Conservation (phyloP, 2,888 invertebrate genomes). For the Strigamia transsilvanica region DNA sequence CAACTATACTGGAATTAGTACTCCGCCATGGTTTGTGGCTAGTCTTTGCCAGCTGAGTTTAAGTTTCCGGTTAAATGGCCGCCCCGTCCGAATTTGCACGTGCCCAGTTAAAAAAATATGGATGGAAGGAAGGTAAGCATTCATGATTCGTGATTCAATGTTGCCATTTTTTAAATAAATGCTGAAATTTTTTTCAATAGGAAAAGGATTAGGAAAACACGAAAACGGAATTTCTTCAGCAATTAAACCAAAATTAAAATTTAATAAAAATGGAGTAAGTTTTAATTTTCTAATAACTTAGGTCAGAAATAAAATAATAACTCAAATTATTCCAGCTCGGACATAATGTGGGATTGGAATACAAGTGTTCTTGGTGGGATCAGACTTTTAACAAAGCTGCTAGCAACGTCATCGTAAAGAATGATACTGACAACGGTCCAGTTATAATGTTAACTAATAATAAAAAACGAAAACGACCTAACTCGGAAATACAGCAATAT, state of each 20-base stretch:
- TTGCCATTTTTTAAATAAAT: not conserved
- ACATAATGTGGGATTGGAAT: slow-evolving; percentile 23
- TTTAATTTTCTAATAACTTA: not conserved
- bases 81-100: slow-evolving; percentile 33
- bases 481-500: not conserved
- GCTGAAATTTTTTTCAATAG: not conserved
- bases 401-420: not conserved
- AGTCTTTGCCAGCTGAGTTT: not conserved
- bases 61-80: not conserved
- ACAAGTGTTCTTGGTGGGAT: slow-evolving; percentile 32
- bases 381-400: slow-evolving; percentile 28
- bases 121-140: slow-evolving; percentile 49
- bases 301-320: no score
- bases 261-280: slow-evolving; percentile 40
- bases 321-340: not conserved
- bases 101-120: slow-evolving; percentile 31
- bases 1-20: no score
- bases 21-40: no score
- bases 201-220: slow-evolving; percentile 19
- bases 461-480: not conserved
- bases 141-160: not conserved
- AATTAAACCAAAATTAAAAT: slow-evolving; percentile 50
- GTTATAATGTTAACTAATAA: not conserved
- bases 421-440: not conserved
- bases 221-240: slow-evolving; percentile 23